A percentile compares a stretch with the other conserved stretches of the same genome.
Evolutionary conservation across 2,888 invertebrate species (phyloP).

Genomic region (Ectemnius lituratus): DNA sequence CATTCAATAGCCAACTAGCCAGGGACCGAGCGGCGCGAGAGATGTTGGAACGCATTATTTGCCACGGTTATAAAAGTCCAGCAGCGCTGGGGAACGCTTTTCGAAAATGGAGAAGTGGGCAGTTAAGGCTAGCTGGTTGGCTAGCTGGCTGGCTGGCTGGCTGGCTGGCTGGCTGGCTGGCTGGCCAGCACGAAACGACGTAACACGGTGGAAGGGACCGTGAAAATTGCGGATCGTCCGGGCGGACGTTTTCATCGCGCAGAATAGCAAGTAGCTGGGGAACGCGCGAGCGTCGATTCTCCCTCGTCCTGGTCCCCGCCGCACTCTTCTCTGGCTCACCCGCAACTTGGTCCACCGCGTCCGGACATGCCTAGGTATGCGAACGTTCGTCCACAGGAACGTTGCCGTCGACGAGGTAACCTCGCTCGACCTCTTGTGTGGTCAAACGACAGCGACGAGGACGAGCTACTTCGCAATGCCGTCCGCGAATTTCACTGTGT

Average conservation of each 20-base stretch:
- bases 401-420: not conserved
- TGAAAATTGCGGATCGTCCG: slow-evolving; percentile 33
- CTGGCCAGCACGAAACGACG: no score
- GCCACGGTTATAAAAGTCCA: not conserved
- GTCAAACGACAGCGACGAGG: slow-evolving; percentile 19
- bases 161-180: not conserved
- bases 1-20: not conserved
- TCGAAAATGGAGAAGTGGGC: not conserved
- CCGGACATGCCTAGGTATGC: slow-evolving; percentile 4
- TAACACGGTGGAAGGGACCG: not conserved
- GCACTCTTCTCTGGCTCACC: no score
- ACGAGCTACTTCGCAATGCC: slow-evolving; percentile 25
- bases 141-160: no score
- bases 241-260: slow-evolving; percentile 27
- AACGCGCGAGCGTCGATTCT: slow-evolving; percentile 1
- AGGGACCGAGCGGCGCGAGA: not conserved
- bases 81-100: not conserved
- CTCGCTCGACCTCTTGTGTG: slow-evolving; percentile 1
- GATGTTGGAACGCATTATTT: not conserved
- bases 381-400: slow-evolving; percentile 18
- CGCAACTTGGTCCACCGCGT: not conserved
- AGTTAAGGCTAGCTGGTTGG: not conserved
- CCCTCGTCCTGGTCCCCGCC: no score
- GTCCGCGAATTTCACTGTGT: slow-evolving; percentile 50
- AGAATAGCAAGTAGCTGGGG: slow-evolving; percentile 3